Percentiles rank a stretch among this genome's conserved stretches.
Conservation (phyloP, 2,113 vertebrate species). For the Cairina moschata region DNA sequence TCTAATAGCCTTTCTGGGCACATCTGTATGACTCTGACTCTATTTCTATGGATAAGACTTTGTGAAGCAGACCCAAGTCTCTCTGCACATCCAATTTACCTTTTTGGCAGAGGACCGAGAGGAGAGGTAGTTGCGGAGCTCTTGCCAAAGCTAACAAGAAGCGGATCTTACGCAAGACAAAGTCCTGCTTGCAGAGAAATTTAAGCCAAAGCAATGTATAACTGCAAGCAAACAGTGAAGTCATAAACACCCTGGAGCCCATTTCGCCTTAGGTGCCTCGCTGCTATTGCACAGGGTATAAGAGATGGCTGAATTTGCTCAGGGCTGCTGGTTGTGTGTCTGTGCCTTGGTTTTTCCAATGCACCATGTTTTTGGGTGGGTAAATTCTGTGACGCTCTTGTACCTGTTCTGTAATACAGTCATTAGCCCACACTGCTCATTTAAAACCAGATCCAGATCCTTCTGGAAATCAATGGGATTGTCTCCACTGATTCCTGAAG, state of each 20-base stretch:
- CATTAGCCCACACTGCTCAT: background rate
- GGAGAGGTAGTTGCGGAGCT: background rate
- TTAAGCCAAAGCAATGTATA: background rate
- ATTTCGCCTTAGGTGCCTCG: rapidly evolving
- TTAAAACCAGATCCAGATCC: background rate
- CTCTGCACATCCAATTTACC: constrained; percentile 15
- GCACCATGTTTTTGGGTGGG: background rate
- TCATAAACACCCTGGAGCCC: background rate
- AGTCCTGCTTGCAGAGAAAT: background rate
- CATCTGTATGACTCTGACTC: background rate
- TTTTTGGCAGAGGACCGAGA: constrained; percentile 19
- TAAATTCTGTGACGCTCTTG: background rate
- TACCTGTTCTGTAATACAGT: background rate
- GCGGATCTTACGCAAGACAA: background rate
- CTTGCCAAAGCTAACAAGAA: constrained; percentile 52
- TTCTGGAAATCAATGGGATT: background rate
- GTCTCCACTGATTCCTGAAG: background rate
- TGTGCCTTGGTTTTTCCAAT: background rate
- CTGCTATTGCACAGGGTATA: background rate
- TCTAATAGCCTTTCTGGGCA: background rate
- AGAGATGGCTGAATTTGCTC: background rate
- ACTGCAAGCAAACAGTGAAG: background rate
- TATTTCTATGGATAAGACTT: background rate
- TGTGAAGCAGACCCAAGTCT: constrained; percentile 1
- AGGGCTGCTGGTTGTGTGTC: background rate